Evolutionary conservation across 1,140 invertebrate species (phyloP), one percentile per base, ranked within the genome.

Genomic region (Drosophila nebulosa): DNA sequence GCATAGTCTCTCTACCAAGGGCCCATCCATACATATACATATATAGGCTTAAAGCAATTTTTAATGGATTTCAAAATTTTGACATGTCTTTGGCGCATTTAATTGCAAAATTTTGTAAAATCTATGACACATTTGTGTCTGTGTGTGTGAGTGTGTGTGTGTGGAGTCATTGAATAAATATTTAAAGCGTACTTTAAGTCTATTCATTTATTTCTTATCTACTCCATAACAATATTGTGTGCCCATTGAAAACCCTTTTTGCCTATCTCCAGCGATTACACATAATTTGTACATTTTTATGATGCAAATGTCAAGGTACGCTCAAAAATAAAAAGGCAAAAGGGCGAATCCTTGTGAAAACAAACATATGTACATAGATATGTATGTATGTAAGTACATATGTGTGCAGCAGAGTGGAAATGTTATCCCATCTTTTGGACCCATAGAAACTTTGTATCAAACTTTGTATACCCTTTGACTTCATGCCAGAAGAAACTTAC

Each of bases 61-160:
- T 85, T 86, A 85, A 85, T 85, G 78, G 81, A 86, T 85, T 85
- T 85, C 66, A 74, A 39, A 60, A 30, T 4, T 66, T 85, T 85
- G 80, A 85, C 80, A 86, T 79, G 76, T 57, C 76, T 64, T 64
- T 70, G 62, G 72, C 79, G 68, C 79, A 75, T 78, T 84, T 79
- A 84, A 80, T 85, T 80, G 81, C 81, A 80, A 86, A 80, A 52
- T 78, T 85, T 85, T 85, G 81, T 85, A 85, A 80, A 69, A 55
- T 65, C 58, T 39, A 61, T 51, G 39, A 69, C 52, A 64, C 50
- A 60, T 57, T 22, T 22, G 18, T 32, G 52, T 16, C 6, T 42
- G 16, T 42, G 39, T 42, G 39, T 18, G 39, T 21, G 1, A 21
- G 5, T 16, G 6, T 42, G 14, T 7, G 6, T 42, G 14, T 42